Percentiles rank a stretch among this genome's conserved stretches.
These are phyloP conservation scores for Adineta ricciae DNA, from an alignment of 2,888 invertebrate genomes.

Conservation along the genomic window DNA sequence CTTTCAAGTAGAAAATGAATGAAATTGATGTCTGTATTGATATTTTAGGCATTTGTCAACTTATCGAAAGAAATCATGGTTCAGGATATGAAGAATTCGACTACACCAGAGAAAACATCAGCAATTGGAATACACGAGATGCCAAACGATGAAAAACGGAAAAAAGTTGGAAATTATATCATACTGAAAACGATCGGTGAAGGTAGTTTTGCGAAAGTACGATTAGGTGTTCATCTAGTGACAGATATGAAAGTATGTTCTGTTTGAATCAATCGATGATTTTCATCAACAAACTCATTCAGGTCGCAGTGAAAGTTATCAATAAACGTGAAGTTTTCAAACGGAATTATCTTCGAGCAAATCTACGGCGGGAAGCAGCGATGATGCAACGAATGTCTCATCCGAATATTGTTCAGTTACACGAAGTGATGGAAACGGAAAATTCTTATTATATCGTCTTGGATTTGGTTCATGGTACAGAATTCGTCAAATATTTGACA, in stretches of 20 bases:
- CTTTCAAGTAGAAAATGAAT: too few species aligned
- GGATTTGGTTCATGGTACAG: constrained; percentile 41
- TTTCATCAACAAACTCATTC: too few species aligned
- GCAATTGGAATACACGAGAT: neutral
- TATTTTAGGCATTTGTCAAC: neutral
- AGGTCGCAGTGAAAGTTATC: constrained; percentile 46
- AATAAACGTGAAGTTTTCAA: constrained; percentile 40
- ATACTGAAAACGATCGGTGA: constrained; percentile 40
- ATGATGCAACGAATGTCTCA: constrained; percentile 42
- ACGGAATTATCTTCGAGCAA: constrained; percentile 40
- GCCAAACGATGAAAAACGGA: constrained; percentile 37
- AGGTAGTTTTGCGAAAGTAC: constrained; percentile 41
- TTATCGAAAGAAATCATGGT: neutral
- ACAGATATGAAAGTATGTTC: constrained; percentile 41
- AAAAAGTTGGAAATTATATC: constrained; percentile 43
- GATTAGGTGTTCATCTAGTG: constrained; percentile 40
- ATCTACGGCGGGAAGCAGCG: constrained; percentile 42
- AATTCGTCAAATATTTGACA: constrained; percentile 40
- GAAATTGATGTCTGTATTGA: too few species aligned
- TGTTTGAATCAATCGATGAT: too few species aligned
- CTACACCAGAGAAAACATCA: neutral
- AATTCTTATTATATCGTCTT: constrained; percentile 44
- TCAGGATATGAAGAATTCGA: neutral
- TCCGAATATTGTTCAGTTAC: constrained; percentile 42
- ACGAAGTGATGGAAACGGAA: constrained; percentile 45